Evolutionary conservation across 2,888 invertebrate genomes (phyloP).

Genomic region (Periphyllus acericola): DNA sequence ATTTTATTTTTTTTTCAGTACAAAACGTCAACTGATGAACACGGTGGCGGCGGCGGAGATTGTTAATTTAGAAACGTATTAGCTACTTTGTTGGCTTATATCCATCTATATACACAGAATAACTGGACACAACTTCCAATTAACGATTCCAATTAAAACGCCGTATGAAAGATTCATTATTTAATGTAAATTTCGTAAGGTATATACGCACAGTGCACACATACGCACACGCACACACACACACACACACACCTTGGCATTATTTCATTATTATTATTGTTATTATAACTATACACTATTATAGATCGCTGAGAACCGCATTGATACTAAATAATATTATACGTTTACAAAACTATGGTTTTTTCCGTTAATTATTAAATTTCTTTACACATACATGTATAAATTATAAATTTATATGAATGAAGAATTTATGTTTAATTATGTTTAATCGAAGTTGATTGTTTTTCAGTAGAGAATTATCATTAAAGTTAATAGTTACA

Average conservation of each 20-base stretch:
- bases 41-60: neutral
- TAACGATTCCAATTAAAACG: conserved; percentile 33
- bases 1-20: neutral
- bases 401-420: no score
- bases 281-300: no score
- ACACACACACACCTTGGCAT: neutral
- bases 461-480: no score
- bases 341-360: no score
- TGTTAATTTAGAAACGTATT: conserved; percentile 40
- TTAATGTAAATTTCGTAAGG: neutral
- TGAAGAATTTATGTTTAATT: no score
- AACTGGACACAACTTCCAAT: conserved; percentile 14
- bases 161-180: neutral
- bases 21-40: neutral
- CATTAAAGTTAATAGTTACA: no score
- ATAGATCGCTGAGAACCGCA: no score
- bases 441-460: no score
- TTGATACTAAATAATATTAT: no score
- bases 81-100: conserved; percentile 38
- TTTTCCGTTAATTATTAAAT: no score
- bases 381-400: no score
- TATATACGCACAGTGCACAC: neutral
- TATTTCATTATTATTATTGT: neutral
- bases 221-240: neutral
- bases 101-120: conserved; percentile 6